Evolutionary conservation across 2,888 invertebrate genomes (phyloP), one percentile per base, ranked within the genome.

Genomic region (Cremastinae sp.): DNA sequence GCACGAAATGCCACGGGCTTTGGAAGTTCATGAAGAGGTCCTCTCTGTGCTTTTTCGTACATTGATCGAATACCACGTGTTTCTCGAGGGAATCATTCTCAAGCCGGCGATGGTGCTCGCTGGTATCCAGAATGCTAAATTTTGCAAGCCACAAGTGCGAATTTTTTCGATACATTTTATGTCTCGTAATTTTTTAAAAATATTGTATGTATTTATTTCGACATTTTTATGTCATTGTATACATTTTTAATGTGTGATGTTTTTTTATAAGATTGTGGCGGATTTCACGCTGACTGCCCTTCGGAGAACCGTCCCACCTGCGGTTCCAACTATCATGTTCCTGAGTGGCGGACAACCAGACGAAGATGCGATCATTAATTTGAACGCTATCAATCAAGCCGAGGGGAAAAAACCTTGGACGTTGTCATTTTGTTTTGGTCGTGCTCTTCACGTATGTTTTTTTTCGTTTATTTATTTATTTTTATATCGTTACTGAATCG

Each of bases 51-150:
- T 86, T 12, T 82, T 85, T 64, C 82, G 80, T 1, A 97, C 98
- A 8, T 92, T 99, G 80, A 95, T 92, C 86, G 98, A 98, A 89
- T 98, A 99, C 90, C 97, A 98, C 89, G 97, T 99, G 78, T 99
- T 93, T 92, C 92, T 99, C 84, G 99, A 99, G 91, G 99, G 98
- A 76, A 97, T 98, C 16, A 93, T 99, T 39, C 93, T 99, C 84
- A 99, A 98, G 91, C 97, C 98, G 72, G 98, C 98, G 93, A 99
- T 99, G 98, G 97, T 98, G 74, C 96, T 96, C 74, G 93, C 96
- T 77, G 97, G 97, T 61, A 74, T 76, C 4, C 78, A 81, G 35
- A 80, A 79, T 64, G 64, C 58, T 3, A 53, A 64, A 41, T 81
- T 78, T 61, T 82, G 79, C 72, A 79, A 77, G 3, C 79, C 85